phyloP scores from a whole-genome alignment of 2,888 invertebrate genomes.

The Agrilus mali region DNA sequence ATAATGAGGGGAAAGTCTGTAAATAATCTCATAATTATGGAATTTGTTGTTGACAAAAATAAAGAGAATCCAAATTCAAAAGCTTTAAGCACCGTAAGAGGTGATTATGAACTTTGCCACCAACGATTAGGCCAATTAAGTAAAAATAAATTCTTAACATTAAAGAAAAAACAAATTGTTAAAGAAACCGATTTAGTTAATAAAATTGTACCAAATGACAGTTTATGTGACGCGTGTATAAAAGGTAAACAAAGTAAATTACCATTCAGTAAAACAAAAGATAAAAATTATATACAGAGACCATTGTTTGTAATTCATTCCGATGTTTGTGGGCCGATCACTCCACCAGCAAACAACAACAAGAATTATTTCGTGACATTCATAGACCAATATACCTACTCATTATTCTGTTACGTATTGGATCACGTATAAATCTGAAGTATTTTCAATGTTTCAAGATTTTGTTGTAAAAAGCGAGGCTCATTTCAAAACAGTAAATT shows the following conservation, averaged over 20 bases:
- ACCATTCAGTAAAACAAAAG: constrained; percentile 7
- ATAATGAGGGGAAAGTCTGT: not conserved
- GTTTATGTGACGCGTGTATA: constrained; percentile 5
- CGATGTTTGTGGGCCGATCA: constrained; percentile 11
- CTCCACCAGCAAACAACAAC: constrained; percentile 8
- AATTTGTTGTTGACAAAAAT: not conserved
- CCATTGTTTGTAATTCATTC: constrained; percentile 8
- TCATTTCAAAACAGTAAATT: constrained; percentile 8
- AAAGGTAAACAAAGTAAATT: not conserved
- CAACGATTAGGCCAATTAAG: not conserved
- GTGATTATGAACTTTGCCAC: not conserved
- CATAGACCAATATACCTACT: constrained; percentile 10
- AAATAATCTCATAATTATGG: not conserved
- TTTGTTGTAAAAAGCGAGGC: constrained; percentile 10
- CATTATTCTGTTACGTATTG: constrained; percentile 10
- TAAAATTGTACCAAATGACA: constrained; percentile 5
- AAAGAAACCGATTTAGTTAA: not conserved
- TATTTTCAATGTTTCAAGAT: constrained; percentile 8
- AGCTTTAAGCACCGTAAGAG: not conserved
- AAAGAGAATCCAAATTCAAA: no score
- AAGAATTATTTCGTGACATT: constrained; percentile 10
- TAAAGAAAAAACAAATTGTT: constrained; percentile 1
- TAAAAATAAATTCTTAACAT: constrained; percentile 4
- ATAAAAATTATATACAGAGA: constrained; percentile 7
- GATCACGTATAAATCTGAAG: constrained; percentile 10